Percentiles rank a stretch among this genome's conserved stretches.
These are phyloP conservation scores for Camelus bactrianus DNA, from an alignment of 2,113 vertebrate genomes.

Conservation along the genomic window DNA sequence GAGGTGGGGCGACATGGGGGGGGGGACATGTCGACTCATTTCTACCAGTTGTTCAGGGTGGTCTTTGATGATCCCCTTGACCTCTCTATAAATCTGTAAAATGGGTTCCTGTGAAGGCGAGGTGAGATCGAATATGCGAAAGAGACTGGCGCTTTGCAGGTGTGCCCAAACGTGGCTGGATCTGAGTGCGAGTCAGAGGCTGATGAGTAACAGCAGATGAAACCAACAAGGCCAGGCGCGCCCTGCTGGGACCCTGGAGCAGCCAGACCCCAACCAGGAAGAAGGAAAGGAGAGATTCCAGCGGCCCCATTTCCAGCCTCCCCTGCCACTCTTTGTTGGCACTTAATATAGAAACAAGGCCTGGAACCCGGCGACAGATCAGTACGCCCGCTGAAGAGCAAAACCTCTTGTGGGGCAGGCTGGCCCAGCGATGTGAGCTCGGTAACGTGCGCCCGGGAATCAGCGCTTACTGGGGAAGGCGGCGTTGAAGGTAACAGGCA, in stretches of 20 bases:
- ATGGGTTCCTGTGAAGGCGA: neutral
- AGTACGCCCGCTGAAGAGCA: conserved; percentile 66
- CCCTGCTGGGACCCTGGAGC: accelerated
- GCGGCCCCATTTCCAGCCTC: neutral
- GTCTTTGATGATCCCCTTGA: neutral
- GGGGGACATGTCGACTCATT: accelerated
- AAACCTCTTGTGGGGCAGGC: conserved; percentile 80
- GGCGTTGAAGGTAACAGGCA: conserved; percentile 49
- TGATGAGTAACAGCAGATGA: neutral
- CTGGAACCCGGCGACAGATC: conserved; percentile 74
- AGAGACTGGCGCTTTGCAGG: neutral
- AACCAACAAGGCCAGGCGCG: neutral
- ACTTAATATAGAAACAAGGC: conserved; percentile 78
- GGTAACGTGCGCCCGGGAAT: conserved; percentile 51
- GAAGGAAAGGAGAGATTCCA: neutral
- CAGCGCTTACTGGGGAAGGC: conserved; percentile 47
- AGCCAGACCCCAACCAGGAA: neutral
- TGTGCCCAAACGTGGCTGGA: accelerated
- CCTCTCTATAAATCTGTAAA: neutral
- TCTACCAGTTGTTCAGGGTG: neutral
- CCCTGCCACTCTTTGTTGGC: conserved; percentile 56
- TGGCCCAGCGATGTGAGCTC: conserved; percentile 72
- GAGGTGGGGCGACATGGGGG: accelerated
- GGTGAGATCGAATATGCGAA: neutral
- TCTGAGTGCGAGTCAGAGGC: neutral